Base-by-base conservation (phyloP, 2,113 vertebrate species). In the Chaenocephalus aceratus region DNA sequence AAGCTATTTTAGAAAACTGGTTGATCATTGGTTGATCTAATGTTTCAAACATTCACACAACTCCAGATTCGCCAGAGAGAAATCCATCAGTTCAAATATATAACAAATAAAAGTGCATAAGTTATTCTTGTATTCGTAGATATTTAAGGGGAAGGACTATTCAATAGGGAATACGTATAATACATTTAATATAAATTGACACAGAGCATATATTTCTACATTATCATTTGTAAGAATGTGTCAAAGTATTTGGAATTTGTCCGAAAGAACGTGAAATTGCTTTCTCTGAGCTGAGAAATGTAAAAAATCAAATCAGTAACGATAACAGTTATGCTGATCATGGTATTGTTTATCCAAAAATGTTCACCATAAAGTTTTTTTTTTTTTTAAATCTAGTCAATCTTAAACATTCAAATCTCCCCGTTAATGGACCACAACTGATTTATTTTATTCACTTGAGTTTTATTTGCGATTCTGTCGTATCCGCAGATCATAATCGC, bases 401-500 rank as follows among this genome's bases (percentile, higher is more conserved):
- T 71, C 1, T 41, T 10, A 64, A 75, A 18, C n/a, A 66, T 34
- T 3, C 2, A 30, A 10, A n/a, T 3, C 46, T 7, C 12, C 51
- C 0, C 23, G 45, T 56, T 75, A 49, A 70, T 69, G 60, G 49
- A 65, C 63, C 75, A 3, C 0, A 1, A 5, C 46, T 64, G 44
- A 79, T 81, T 78, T 18, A 65, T 49, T 69, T 61, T 4, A 23
- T 21, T 48, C 61, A 2, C 66, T 30, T 57, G 14, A 4, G 45
- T 34, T 87, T 72, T 76, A 72, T 83, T 81, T 85, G 52, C 66
- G 11, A 18, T 70, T 72, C 34, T 45, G 49, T 72, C 18, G 10
- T 68, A 44, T 56, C 61, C 82, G 77, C 69, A 59, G 89, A 91
- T 89, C 87, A 75, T 83, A 87, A 91, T 91, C 56, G 12, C 60